Conservation (phyloP, 2,888 invertebrate species). For the Isotomurus palustris region DNA sequence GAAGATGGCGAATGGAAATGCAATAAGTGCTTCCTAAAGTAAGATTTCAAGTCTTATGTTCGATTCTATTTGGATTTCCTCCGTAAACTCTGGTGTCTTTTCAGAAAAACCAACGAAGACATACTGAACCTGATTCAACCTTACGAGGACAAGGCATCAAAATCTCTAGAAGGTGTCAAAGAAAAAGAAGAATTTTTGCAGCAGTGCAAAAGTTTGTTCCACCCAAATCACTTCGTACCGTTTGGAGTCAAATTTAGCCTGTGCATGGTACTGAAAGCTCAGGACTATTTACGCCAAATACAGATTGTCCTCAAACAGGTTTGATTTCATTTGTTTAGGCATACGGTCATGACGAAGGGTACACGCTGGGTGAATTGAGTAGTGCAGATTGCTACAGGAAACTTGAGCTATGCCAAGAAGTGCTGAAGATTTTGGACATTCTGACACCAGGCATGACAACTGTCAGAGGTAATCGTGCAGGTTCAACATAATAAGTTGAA, state of each 20-base stretch:
- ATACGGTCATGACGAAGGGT: constrained; percentile 43
- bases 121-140: constrained; percentile 23
- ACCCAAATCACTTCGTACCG: constrained; percentile 39
- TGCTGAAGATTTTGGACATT: constrained; percentile 23
- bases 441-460: constrained; percentile 30
- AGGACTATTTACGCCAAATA: not conserved
- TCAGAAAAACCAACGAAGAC: constrained; percentile 8
- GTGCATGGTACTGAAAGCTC: constrained; percentile 21
- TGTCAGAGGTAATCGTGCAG: constrained; percentile 10
- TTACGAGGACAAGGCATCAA: constrained; percentile 20
- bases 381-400: constrained; percentile 27
- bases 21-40: constrained; percentile 18
- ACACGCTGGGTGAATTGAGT: constrained; percentile 23
- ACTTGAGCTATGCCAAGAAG: constrained; percentile 31
- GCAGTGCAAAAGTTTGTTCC: constrained; percentile 36
- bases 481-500: not conserved
- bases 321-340: constrained; percentile 13
- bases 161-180: constrained; percentile 28
- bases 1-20: constrained; percentile 23
- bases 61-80: not conserved
- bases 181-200: constrained; percentile 38
- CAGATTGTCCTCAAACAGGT: not conserved
- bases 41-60: not conserved
- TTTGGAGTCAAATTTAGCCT: constrained; percentile 38
- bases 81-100: constrained; percentile 12